Base-by-base conservation (phyloP, 2,113 vertebrate genomes). In the Larimichthys crocea region DNA sequence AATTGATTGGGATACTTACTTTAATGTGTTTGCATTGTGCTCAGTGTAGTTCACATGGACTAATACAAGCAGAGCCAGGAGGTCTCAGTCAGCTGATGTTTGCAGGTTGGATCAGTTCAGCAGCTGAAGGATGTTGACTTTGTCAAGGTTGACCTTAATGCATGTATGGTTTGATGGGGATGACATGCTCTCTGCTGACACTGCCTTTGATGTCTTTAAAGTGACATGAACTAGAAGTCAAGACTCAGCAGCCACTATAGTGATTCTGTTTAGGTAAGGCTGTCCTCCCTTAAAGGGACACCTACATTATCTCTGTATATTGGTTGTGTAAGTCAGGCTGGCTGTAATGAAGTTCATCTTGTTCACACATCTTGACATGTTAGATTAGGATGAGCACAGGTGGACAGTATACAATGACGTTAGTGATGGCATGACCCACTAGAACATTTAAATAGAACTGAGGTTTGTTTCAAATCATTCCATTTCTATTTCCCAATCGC, bases 181-280 rank as follows among this genome's bases (percentile, higher is more conserved):
- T 89, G 88, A 88, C 86, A 86, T 81, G 75, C 82, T 88, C 85
- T 88, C 75, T 83, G 82, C 88, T 82, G 85, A 87, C 88, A 86
- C 73, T 5, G 56, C 60, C 79, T 85, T 68, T 84, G 86, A 91
- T 91, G 88, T 83, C 76, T 85, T 64, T 77, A 76, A 91, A 89
- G 85, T 83, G 77, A 79, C 82, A 75, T 75, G 67, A 65, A 83
- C 63, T 67, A 40, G 59, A 86, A 74, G 83, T 65, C 63, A 52
- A 35, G 78, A 88, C 74, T 91, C 85, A 85, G 86, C 79, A 82
- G 82, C 74, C 61, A 63, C 53, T n/a, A 2, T 55, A 49, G 78
- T 44, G 12, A 67, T 68, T 79, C 40, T 82, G 67, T 85, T 74
- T 48, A 80, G 49, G 66, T 56, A 72, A 75, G 57, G 40, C 49